Base-by-base conservation (phyloP, 2,797 vertebrate species). In the Parauchenoglanis ngamensis region DNA sequence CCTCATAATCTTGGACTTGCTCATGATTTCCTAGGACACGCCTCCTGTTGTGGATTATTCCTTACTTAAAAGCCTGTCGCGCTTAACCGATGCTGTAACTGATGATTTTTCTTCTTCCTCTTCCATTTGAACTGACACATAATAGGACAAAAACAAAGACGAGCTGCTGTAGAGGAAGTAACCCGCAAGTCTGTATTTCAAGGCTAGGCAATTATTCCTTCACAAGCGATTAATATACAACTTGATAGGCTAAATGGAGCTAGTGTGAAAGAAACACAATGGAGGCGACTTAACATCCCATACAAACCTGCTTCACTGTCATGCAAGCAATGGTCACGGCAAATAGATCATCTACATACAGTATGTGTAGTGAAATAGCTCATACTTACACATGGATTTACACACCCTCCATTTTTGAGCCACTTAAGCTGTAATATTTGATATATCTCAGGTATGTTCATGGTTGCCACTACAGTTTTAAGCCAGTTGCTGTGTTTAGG, bases 211-310 rank as follows among this genome's bases (percentile, higher is more conserved):
- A 95, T 94, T 92, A 93, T 94, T 87, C 85, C 95, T 92, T 88
- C 89, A 92, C 92, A 85, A 89, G 88, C 92, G 96, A 96, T 96
- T 96, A 96, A 96, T 96, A 95, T 95, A 96, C 95, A 95, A 96
- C 93, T 95, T 93, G 94, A 96, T 96, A 94, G 90, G 91, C 89
- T 88, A 90, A 93, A 91, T 93, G 94, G 94, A 90, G 46, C 90
- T 90, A 93, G 94, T 92, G 95, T 83, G 91, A 92, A 88, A 87
- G 90, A 86, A 31, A 85, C 87, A 94, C 92, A 95, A 95, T 94
- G 90, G 93, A 94, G 88, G 91, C 90, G 93, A 95, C 95, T 95
- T 93, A 91, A 93, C 57, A 85, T 91, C 92, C 90, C 93, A 94
- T 94, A 91, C 7, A 90, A 95, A 93, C 92, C 92, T 90, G 88